Conservation (phyloP, 2,113 vertebrate genomes). For the Limnothrissa miodon region DNA sequence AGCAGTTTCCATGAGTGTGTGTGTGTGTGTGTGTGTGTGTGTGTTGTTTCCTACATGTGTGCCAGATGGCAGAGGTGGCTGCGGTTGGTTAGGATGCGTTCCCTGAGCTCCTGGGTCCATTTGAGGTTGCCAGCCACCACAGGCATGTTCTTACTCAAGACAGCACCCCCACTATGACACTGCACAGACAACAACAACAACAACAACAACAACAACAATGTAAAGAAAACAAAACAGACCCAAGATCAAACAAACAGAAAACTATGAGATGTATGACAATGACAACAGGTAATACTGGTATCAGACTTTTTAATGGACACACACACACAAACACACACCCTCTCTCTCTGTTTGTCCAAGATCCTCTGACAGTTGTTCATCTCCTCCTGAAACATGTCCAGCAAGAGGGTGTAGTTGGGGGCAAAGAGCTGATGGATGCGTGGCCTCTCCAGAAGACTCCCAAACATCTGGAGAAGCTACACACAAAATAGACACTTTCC, state of each 20-base stretch:
- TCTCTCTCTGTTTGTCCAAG: conserved; percentile 70
- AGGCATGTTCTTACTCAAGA: conserved; percentile 71
- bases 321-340: conserved; percentile 55
- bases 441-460: conserved; percentile 68
- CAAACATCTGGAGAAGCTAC: conserved; percentile 70
- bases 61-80: conserved; percentile 64
- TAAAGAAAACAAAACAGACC: background rate
- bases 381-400: conserved; percentile 72
- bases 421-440: conserved; percentile 66
- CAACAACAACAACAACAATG: background rate
- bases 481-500: conserved; percentile 21
- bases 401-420: conserved; percentile 65
- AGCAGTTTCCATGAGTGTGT: background rate
- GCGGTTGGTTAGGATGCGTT: conserved; percentile 65
- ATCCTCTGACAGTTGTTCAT: conserved; percentile 66
- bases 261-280: too few relatives aligned
- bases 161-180: conserved; percentile 57
- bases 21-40: conserved; percentile 22
- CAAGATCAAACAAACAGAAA: background rate
- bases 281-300: too few relatives aligned
- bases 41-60: conserved; percentile 53
- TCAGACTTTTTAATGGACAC: too few relatives aligned
- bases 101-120: conserved; percentile 67
- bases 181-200: conserved; percentile 45
- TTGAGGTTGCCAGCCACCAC: conserved; percentile 73